Evolutionary conservation across 2,797 vertebrate species (phyloP).

Genomic region (Epinephelus awoara): DNA sequence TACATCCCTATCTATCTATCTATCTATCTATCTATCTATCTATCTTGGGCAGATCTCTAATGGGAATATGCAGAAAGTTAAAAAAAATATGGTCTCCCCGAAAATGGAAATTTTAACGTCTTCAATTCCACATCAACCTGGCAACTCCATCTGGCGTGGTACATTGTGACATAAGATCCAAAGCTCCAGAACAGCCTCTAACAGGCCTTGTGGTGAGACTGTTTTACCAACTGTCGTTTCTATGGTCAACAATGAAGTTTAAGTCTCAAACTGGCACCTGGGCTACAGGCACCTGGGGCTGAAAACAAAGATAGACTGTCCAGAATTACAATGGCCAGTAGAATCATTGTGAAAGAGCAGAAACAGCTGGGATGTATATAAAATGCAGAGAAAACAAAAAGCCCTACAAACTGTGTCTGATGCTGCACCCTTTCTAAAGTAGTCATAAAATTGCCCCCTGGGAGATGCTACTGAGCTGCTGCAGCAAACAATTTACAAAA

Average conservation of each 20-base stretch:
- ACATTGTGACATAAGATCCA: not conserved
- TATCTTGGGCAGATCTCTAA: not conserved
- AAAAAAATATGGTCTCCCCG: not conserved
- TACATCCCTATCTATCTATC: not conserved
- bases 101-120: not conserved
- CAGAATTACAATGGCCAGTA: no score
- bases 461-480: no score
- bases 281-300: no score
- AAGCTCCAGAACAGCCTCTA: constrained; percentile 1
- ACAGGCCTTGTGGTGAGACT: not conserved
- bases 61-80: not conserved
- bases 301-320: no score
- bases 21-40: not conserved
- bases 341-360: not conserved
- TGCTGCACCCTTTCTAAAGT: no score
- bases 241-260: not conserved
- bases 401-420: no score
- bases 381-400: no score
- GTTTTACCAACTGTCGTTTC: constrained; percentile 3
- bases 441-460: no score
- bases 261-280: not conserved
- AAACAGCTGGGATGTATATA: no score
- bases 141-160: not conserved
- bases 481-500: no score
- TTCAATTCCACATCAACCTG: not conserved